Conservation (phyloP, 37 sponge, comb jelly and placozoan species). For the Diacarnus erythraeanus region DNA sequence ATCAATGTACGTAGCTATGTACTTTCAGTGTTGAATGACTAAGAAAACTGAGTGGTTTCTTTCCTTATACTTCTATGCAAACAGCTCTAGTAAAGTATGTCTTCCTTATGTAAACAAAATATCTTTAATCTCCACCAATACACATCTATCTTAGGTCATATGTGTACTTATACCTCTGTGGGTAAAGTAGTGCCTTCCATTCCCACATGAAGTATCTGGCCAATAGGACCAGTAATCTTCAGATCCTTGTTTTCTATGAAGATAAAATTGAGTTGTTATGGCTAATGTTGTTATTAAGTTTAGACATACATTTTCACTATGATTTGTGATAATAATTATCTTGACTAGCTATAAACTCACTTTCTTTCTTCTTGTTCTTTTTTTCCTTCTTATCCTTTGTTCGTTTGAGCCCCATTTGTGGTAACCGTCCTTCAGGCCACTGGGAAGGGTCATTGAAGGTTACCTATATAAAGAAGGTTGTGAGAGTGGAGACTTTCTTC, state of each 20-base stretch:
- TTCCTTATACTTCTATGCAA: no score
- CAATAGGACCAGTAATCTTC: conserved; percentile 1
- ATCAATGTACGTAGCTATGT: no score
- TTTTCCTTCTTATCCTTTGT: conserved; percentile 2
- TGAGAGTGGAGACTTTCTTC: no score
- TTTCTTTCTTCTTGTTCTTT: conserved; percentile 19
- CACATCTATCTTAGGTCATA: no score
- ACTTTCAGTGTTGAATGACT: no score
- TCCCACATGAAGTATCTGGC: neutral
- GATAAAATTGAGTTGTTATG: neutral
- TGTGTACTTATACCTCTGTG: neutral
- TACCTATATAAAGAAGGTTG: neutral
- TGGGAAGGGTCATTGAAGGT: neutral
- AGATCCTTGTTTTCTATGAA: neutral
- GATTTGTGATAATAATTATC: neutral
- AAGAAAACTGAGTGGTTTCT: no score
- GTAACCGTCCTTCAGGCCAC: conserved; percentile 1
- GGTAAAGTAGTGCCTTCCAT: neutral
- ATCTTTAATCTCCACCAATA: no score
- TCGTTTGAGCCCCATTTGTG: conserved; percentile 6
- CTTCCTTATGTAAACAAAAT: no score
- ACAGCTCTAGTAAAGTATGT: no score
- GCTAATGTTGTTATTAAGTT: no score
- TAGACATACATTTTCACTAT: neutral
- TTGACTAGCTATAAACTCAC: neutral